Base-by-base conservation (phyloP, 1,140 invertebrate genomes). In the Ladona fulva region DNA sequence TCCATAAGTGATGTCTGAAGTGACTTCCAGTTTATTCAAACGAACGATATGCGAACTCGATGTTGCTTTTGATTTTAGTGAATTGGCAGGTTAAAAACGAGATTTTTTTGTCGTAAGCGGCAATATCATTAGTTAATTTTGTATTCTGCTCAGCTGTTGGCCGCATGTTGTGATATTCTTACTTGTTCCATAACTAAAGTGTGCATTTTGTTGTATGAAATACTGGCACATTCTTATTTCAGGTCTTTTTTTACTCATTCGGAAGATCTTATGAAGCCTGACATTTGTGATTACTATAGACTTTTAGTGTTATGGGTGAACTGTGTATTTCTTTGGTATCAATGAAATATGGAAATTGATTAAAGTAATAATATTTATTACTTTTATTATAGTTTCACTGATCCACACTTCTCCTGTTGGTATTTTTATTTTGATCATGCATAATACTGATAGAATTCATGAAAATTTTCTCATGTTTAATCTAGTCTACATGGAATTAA, bases 271-370 rank as follows among this genome's bases (percentile, higher is more conserved):
- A 16, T 66, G 52, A 22, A 66, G 52, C 52, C 52, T 66, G 52
- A 66, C 16, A 22, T 66, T 66, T 66, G 52, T 66, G 52, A 66
- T 66, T 66, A 19, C 52, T 22, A 66, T 66, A 66, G 52, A 66
- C 52, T 16, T 66, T 16, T 66, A 66, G 52, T 66, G 52, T 66
- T 66, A 66, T 66, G 14, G 52, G 52, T 66, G 52, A 66, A 66
- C 14, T 66, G 52, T 66, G 52, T 66, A 66, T 66, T 66, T 66
- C 52, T 66, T 66, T 66, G 52, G 52, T 66, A 66, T 66, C n/a
- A 66, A 66, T 66, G 52, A 66, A 66, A 66, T 66, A 16, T 66
- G 52, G 52, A 66, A 66, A 66, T 66, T 66, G n/a, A 66, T 66
- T 66, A 16, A 66, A 66, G 52, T 66, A 66, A 66, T 66, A 66